Base-by-base conservation (phyloP, 2,113 vertebrate species). In the Eulemur rufifrons region DNA sequence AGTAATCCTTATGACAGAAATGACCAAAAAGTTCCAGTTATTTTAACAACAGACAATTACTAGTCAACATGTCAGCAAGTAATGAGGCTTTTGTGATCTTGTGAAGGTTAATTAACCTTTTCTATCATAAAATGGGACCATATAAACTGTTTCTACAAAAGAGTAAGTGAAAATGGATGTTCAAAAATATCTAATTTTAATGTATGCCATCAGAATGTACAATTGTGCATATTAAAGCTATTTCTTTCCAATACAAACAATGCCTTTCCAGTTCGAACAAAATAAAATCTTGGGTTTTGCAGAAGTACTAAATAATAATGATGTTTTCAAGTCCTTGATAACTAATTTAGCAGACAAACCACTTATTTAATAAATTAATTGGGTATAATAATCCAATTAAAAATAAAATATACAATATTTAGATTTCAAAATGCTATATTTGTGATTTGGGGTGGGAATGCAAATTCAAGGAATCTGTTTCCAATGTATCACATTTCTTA, bases 321-420 rank as follows among this genome's bases (percentile, higher is more conserved):
- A 83, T 87, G 45, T 52, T 95, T 88, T 39, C 1, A 78, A 93
- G 71, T 6, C 5, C 34, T 29, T 94, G 20, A 68, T 71, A 21
- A 89, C 21, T 66, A 21, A 89, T 25, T 93, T 84, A 89, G 14
- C 7, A 81, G 6, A 78, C 47, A 95, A 87, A 76, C 21, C 52
- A 89, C 54, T 74, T 76, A 96, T 82, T 56, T 82, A 92, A 64
- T 54, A 63, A 14, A 56, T 23, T 91, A 27, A 91, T 4, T 74
- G 6, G 15, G 8, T 47, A 69, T 71, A 52, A 81, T 74, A 68
- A 69, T 86, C 17, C 2, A 95, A 96, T 8, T 83, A 63, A 74
- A 93, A 89, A 69, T 42, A 76, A 77, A 86, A 85, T 78, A 69
- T 42, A 76, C 71, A 84, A 87, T 78, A 10, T 47, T 92, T 83